These are phyloP conservation scores for Tinea pellionella DNA, from an alignment of 2,888 invertebrate genomes.

Conservation along the genomic window DNA sequence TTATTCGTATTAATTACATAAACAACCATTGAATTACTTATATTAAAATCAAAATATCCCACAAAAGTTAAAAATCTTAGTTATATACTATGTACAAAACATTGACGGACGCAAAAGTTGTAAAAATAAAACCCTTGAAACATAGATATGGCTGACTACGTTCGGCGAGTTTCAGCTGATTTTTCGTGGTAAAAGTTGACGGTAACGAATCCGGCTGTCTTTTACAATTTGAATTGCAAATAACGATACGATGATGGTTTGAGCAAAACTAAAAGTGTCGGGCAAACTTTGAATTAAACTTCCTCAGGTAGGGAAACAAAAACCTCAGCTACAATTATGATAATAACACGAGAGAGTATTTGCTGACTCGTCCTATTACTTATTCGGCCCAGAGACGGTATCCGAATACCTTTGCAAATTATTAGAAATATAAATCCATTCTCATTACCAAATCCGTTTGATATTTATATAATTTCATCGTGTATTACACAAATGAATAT, in stretches of 20 bases:
- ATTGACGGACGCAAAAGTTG: background rate
- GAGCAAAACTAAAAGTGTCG: conserved; percentile 65
- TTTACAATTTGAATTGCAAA: conserved; percentile 68
- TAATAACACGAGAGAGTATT: conserved; percentile 30
- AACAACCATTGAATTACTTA: too few relatives aligned
- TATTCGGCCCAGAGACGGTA: background rate
- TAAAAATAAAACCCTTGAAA: background rate
- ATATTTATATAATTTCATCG: too few relatives aligned
- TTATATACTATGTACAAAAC: too few relatives aligned
- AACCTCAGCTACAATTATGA: conserved; percentile 67
- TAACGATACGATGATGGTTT: conserved; percentile 57
- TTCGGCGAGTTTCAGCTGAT: background rate
- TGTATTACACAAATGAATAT: too few relatives aligned
- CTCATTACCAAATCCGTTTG: too few relatives aligned
- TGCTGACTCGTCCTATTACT: background rate
- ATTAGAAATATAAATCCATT: too few relatives aligned
- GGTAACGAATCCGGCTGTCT: conserved; percentile 45
- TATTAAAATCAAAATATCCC: too few relatives aligned
- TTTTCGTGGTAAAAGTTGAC: conserved; percentile 40
- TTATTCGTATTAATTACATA: too few relatives aligned
- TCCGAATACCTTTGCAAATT: too few relatives aligned
- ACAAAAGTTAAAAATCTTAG: too few relatives aligned
- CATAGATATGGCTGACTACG: background rate
- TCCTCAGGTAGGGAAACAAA: conserved; percentile 65
- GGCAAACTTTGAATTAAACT: conserved; percentile 67